These are phyloP conservation scores for Brienomyrus longianalis DNA, from an alignment of 2,113 vertebrate species.

Conservation along the genomic window DNA sequence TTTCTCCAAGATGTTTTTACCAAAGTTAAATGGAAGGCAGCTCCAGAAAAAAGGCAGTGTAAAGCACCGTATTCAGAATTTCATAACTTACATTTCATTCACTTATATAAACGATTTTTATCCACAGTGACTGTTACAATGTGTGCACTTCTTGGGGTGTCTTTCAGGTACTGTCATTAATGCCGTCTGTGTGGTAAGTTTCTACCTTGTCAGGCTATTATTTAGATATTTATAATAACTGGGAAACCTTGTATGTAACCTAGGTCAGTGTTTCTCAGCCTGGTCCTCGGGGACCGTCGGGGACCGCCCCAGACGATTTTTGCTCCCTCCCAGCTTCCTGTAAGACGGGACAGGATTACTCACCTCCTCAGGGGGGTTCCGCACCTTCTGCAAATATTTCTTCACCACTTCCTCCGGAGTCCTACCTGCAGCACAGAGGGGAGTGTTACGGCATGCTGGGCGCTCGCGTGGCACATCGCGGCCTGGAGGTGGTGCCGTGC, in stretches of 20 bases:
- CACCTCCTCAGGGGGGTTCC: slow-evolving; percentile 90
- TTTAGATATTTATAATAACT: not conserved
- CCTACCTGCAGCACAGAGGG: slow-evolving; percentile 60
- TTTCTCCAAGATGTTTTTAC: not conserved
- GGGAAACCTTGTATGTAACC: not conserved
- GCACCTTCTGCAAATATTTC: slow-evolving; percentile 87
- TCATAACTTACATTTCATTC: not conserved
- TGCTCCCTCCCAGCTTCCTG: not conserved
- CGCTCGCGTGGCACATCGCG: not conserved
- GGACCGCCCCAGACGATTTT: not conserved
- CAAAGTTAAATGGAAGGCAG: not conserved
- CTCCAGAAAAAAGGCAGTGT: not conserved
- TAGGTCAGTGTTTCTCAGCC: not conserved
- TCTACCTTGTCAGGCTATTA: not conserved
- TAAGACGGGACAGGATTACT: slow-evolving; percentile 21
- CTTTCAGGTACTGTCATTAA: not conserved
- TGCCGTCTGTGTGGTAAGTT: not conserved
- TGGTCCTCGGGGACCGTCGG: not conserved
- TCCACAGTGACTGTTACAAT: not conserved
- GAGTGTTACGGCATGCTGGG: not conserved
- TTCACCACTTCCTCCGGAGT: slow-evolving; percentile 88
- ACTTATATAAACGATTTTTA: not conserved
- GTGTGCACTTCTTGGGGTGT: not conserved
- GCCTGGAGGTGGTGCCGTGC: not conserved
- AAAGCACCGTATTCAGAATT: not conserved